Percentiles rank a stretch among this genome's conserved stretches.
phyloP scores from a whole-genome alignment of 2,797 vertebrate genomes.

The Coluber constrictor region DNA sequence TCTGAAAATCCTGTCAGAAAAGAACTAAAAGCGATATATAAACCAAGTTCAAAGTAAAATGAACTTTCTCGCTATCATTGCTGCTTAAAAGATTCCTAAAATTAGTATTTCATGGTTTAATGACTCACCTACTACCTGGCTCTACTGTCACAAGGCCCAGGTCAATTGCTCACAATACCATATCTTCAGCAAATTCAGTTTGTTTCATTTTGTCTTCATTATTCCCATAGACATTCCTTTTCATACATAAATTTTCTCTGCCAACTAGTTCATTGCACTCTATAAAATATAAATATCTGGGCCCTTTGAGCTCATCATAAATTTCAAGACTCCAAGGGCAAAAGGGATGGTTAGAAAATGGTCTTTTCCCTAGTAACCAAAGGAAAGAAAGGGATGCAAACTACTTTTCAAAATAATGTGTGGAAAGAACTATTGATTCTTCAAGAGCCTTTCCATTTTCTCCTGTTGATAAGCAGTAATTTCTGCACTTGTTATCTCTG shows the following conservation, averaged over 20 bases:
- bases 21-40: neutral
- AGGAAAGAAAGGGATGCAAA: neutral
- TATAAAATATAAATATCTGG: neutral
- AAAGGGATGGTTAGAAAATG: neutral
- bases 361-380: neutral
- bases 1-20: neutral
- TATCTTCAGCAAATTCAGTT: slow-evolving; percentile 16
- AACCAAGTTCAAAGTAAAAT: neutral
- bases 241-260: neutral
- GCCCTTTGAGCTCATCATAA: neutral
- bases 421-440: neutral
- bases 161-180: neutral
- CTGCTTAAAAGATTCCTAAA: neutral
- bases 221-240: neutral
- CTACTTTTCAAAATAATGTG: neutral
- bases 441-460: neutral
- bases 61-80: neutral
- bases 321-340: slow-evolving; percentile 16
- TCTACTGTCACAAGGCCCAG: neutral
- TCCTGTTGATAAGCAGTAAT: neutral
- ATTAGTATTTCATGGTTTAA: neutral
- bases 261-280: neutral
- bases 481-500: neutral
- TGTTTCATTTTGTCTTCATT: slow-evolving; percentile 15
- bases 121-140: neutral